phyloP scores from a whole-genome alignment of 2,888 invertebrate genomes.

The Drosophila paranaensis region DNA sequence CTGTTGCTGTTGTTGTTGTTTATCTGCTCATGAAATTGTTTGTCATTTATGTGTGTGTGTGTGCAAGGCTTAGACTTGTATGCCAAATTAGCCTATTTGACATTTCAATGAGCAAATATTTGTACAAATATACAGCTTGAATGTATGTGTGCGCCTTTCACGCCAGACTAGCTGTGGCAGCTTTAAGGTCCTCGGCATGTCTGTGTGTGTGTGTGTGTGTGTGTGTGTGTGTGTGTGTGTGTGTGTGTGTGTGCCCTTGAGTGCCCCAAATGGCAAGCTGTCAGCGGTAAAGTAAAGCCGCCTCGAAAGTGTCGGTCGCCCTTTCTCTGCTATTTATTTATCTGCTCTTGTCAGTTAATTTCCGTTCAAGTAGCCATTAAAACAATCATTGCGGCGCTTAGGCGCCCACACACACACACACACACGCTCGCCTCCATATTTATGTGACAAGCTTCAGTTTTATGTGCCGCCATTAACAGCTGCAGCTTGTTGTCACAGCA shows the following conservation, averaged over 20 bases:
- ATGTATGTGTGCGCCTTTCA: constrained; percentile 21
- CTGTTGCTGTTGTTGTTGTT: constrained; percentile 7
- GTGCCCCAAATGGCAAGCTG: constrained; percentile 49
- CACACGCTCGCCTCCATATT: constrained; percentile 9
- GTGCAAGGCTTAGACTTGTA: constrained; percentile 55
- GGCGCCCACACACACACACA: constrained; percentile 34
- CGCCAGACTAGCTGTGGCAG: constrained; percentile 32
- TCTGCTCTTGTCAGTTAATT: constrained; percentile 81
- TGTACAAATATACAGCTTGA: constrained; percentile 33
- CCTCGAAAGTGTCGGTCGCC: constrained; percentile 28
- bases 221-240: constrained; percentile 1
- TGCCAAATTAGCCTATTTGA: constrained; percentile 77
- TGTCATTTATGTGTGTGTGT: constrained; percentile 39
- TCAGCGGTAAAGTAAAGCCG: constrained; percentile 44
- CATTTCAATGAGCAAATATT: constrained; percentile 75
- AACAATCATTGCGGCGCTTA: constrained; percentile 76
- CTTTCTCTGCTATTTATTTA: constrained; percentile 58
- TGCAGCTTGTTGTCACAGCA: constrained; percentile 54
- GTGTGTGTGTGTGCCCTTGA: constrained; percentile 24
- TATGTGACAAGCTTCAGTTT: constrained; percentile 55
- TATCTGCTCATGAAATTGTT: constrained; percentile 56
- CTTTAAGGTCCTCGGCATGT: constrained; percentile 32
- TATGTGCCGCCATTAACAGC: constrained; percentile 72
- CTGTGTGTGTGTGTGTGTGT: neutral
- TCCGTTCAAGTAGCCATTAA: constrained; percentile 79